A percentile compares a stretch with the other conserved stretches of the same genome.
These are phyloP conservation scores for Ecdyonurus torrentis DNA, from an alignment of 2,888 invertebrate species.

Conservation along the genomic window DNA sequence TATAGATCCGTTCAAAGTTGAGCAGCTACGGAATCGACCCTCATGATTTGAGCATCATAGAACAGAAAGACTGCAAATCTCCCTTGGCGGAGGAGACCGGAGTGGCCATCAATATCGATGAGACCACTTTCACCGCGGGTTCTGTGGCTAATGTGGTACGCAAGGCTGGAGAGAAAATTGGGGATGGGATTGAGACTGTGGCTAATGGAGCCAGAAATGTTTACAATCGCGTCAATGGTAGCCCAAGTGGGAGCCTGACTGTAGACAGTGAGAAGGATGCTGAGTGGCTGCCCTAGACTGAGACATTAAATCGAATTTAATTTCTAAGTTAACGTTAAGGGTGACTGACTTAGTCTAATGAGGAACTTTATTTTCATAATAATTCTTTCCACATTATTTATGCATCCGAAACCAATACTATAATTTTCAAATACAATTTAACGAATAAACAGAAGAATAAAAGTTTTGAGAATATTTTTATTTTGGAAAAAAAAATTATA, in stretches of 20 bases:
- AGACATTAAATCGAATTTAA: too few species aligned
- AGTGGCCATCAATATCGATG: constrained; percentile 53
- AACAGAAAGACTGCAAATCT: constrained; percentile 43
- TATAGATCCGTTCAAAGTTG: constrained; percentile 44
- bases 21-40: constrained; percentile 52
- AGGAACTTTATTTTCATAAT: too few species aligned
- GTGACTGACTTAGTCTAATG: too few species aligned
- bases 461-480: too few species aligned
- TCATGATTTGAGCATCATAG: constrained; percentile 54
- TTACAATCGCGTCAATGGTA: constrained; percentile 40
- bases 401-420: too few species aligned
- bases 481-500: too few species aligned
- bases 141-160: constrained; percentile 52
- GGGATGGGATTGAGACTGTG: constrained; percentile 50
- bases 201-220: constrained; percentile 51
- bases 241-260: constrained; percentile 9
- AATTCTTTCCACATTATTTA: too few species aligned
- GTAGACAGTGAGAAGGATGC: constrained; percentile 21
- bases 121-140: constrained; percentile 56
- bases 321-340: too few species aligned
- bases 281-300: constrained; percentile 25
- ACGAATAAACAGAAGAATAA: too few species aligned
- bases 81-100: constrained; percentile 33
- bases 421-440: too few species aligned
- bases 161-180: constrained; percentile 53